Conservation (phyloP, 2,797 vertebrate species). For the Loriculus beryllinus region DNA sequence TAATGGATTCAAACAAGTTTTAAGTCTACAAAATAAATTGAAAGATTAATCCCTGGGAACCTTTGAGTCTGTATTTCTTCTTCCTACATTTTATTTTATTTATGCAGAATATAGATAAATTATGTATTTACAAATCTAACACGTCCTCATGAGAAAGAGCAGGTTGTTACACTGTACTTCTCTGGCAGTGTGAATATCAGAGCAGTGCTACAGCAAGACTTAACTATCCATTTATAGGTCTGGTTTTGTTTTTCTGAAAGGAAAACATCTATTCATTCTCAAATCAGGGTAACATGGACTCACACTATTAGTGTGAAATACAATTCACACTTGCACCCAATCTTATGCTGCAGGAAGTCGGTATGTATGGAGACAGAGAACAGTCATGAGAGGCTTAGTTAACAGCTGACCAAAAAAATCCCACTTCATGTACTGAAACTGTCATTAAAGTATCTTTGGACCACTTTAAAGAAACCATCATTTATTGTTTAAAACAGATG, state of each 20-base stretch:
- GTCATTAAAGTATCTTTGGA: conserved; percentile 1
- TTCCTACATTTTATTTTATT: not conserved
- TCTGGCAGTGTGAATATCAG: not conserved
- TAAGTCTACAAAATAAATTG: not conserved
- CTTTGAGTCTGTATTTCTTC: not conserved
- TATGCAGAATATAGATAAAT: not conserved
- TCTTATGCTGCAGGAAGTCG: not conserved
- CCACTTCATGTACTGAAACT: not conserved
- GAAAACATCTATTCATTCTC: not conserved
- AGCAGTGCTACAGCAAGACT: not conserved
- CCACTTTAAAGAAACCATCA: not conserved
- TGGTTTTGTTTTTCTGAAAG: not conserved
- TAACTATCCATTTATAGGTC: not conserved
- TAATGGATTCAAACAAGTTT: not conserved
- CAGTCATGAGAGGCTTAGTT: not conserved
- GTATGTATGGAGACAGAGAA: not conserved
- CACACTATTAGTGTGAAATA: not conserved
- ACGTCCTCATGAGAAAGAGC: not conserved
- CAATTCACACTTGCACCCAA: not conserved
- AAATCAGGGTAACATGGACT: not conserved
- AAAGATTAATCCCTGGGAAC: not conserved
- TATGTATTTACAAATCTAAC: not conserved
- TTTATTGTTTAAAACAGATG: conserved; percentile 45
- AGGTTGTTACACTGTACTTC: not conserved
- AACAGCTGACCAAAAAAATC: not conserved